These are phyloP conservation scores for Sphaerophoria rueppellii DNA, from an alignment of 2,888 invertebrate species.

Conservation along the genomic window DNA sequence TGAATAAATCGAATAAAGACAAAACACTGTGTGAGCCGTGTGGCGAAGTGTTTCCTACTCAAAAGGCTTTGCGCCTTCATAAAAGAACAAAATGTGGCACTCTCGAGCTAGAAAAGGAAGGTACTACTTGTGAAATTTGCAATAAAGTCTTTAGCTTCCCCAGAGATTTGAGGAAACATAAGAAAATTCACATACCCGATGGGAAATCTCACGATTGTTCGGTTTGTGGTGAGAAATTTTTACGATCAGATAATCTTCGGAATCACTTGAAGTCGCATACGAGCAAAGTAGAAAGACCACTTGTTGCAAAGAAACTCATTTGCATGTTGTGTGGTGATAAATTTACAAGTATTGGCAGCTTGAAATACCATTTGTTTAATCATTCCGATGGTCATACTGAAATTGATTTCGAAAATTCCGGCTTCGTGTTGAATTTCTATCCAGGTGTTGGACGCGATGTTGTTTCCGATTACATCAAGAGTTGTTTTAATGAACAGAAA, in stretches of 20 bases:
- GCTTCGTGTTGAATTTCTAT: constrained; percentile 74
- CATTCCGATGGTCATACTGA: constrained; percentile 76
- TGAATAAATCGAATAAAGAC: background rate
- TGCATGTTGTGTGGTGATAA: constrained; percentile 77
- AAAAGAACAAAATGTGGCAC: constrained; percentile 79
- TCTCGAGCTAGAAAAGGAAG: background rate
- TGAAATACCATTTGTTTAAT: constrained; percentile 76
- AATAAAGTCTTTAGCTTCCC: constrained; percentile 85
- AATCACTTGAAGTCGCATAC: constrained; percentile 65
- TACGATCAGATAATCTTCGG: constrained; percentile 65
- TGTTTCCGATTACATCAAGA: constrained; percentile 73
- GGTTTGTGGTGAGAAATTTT: constrained; percentile 71
- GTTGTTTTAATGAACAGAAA: constrained; percentile 75
- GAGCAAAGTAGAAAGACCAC: constrained; percentile 6
- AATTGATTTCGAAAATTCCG: constrained; percentile 74
- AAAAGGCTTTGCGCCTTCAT: constrained; percentile 85
- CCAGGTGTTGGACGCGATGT: constrained; percentile 55
- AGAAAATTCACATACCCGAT: constrained; percentile 83
- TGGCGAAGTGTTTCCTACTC: constrained; percentile 84
- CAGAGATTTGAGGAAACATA: constrained; percentile 85
- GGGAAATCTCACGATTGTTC: constrained; percentile 65
- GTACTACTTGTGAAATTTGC: constrained; percentile 83
- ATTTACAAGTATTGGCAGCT: constrained; percentile 72
- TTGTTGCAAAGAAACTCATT: constrained; percentile 56
- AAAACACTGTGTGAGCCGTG: constrained; percentile 83